Conservation (phyloP, 2,888 invertebrate species). For the Zygogramma bicolorata region DNA sequence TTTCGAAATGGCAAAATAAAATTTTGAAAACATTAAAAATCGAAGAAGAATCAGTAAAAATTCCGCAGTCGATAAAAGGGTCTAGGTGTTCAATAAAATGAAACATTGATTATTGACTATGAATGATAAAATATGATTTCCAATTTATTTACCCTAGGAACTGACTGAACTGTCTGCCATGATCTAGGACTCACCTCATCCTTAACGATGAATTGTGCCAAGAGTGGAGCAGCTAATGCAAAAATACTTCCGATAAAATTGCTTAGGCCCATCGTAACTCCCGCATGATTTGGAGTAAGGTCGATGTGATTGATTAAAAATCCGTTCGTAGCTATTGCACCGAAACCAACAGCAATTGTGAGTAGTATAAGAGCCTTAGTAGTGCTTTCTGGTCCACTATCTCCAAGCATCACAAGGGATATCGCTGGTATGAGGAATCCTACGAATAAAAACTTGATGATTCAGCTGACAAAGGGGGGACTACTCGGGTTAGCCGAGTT, state of each 20-base stretch:
- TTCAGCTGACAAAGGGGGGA: constrained; percentile 36
- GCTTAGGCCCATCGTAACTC: constrained; percentile 86
- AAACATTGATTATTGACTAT: too few relatives aligned
- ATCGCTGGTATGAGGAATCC: constrained; percentile 71
- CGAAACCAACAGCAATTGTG: constrained; percentile 80
- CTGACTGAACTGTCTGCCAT: too few relatives aligned
- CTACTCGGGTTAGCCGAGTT: too few relatives aligned
- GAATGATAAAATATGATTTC: too few relatives aligned
- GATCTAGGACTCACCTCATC: constrained; percentile 74
- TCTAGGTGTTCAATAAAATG: too few relatives aligned
- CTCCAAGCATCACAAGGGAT: constrained; percentile 73
- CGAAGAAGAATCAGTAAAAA: too few relatives aligned
- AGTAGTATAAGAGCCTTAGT: constrained; percentile 74
- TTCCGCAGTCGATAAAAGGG: too few relatives aligned
- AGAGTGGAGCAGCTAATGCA: constrained; percentile 82
- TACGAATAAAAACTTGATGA: constrained; percentile 57
- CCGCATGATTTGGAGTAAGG: constrained; percentile 86
- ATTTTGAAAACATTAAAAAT: too few relatives aligned
- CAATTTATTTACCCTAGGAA: too few relatives aligned
- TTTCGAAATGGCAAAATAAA: too few relatives aligned
- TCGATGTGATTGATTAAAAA: constrained; percentile 86
- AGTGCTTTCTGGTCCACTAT: constrained; percentile 66
- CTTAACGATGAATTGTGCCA: constrained; percentile 77
- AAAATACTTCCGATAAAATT: constrained; percentile 83
- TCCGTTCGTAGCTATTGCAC: constrained; percentile 81